phyloP scores from a whole-genome alignment of 1,140 invertebrate genomes.

The Nasonia giraulti region DNA sequence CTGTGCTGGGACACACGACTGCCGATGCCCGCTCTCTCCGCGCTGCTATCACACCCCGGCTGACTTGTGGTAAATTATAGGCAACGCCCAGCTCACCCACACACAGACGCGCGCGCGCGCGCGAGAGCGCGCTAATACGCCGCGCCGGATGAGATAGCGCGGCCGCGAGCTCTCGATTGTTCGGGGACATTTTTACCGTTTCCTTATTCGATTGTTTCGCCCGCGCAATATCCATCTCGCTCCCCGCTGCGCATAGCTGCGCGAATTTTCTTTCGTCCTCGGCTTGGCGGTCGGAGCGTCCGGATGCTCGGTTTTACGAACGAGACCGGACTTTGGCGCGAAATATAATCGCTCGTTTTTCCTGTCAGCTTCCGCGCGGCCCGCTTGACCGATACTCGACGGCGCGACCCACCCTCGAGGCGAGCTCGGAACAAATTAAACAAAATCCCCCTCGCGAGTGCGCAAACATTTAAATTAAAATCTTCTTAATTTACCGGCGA shows the following conservation, averaged over 20 bases:
- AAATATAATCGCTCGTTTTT: neutral
- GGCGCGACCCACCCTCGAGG: no score
- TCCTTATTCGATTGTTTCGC: conserved; percentile 20
- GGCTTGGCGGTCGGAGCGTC: no score
- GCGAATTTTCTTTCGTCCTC: neutral
- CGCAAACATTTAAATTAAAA: neutral
- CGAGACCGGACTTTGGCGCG: no score
- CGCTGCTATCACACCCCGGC: neutral
- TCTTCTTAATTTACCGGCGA: neutral
- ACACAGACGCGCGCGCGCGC: neutral
- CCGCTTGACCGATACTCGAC: no score
- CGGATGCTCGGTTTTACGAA: no score
- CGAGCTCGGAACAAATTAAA: no score
- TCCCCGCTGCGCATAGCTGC: neutral
- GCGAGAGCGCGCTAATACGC: neutral
- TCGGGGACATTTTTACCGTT: neutral
- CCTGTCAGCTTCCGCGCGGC: neutral
- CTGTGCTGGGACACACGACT: neutral
- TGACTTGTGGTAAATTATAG: conserved; percentile 33
- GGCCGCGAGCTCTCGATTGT: neutral
- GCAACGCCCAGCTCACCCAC: neutral
- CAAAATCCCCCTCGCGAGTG: neutral
- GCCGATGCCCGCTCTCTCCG: neutral
- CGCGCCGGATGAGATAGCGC: conserved; percentile 9
- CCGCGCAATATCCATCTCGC: no score